Evolutionary conservation across 2,888 invertebrate species (phyloP).

Genomic region (Caenorhabditis macrosperma): DNA sequence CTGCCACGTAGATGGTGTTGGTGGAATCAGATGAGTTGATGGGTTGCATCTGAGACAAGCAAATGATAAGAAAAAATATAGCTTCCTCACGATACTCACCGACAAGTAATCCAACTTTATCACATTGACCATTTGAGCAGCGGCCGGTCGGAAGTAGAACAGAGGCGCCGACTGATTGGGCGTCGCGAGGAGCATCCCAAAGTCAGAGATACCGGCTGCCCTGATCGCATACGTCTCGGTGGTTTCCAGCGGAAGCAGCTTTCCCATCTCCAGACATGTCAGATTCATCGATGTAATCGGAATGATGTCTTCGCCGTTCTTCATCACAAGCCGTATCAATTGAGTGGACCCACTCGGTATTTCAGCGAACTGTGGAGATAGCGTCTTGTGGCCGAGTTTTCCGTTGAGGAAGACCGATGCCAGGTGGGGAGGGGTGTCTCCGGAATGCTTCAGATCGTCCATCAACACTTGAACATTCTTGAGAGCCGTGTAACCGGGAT

Average conservation of each 20-base stretch:
- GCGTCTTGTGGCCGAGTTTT: conserved; percentile 10
- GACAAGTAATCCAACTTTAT: conserved; percentile 54
- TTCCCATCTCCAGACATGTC: conserved; percentile 35
- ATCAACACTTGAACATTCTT: conserved; percentile 38
- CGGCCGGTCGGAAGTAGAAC: conserved; percentile 64
- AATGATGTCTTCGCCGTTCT: conserved; percentile 9
- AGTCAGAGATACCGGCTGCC: conserved; percentile 47
- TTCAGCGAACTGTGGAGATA: conserved; percentile 14
- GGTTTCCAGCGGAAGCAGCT: conserved; percentile 38
- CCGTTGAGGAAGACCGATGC: conserved; percentile 46
- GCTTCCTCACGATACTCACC: neutral
- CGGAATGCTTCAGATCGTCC: conserved; percentile 12
- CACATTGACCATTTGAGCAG: conserved; percentile 62
- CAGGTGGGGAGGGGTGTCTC: neutral
- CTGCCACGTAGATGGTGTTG: conserved; percentile 36
- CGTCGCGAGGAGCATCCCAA: conserved; percentile 55
- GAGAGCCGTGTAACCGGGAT: conserved; percentile 62
- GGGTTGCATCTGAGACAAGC: conserved; percentile 34
- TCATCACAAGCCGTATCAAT: conserved; percentile 29
- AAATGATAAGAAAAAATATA: neutral
- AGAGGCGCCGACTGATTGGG: conserved; percentile 40
- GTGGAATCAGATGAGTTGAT: conserved; percentile 21
- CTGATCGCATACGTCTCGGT: conserved; percentile 55
- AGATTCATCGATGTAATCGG: conserved; percentile 44
- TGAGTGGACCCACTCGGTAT: conserved; percentile 51